Evolutionary conservation across 2,113 vertebrate genomes (phyloP), one percentile per base, ranked within the genome.

Genomic region (Orycteropus afer): DNA sequence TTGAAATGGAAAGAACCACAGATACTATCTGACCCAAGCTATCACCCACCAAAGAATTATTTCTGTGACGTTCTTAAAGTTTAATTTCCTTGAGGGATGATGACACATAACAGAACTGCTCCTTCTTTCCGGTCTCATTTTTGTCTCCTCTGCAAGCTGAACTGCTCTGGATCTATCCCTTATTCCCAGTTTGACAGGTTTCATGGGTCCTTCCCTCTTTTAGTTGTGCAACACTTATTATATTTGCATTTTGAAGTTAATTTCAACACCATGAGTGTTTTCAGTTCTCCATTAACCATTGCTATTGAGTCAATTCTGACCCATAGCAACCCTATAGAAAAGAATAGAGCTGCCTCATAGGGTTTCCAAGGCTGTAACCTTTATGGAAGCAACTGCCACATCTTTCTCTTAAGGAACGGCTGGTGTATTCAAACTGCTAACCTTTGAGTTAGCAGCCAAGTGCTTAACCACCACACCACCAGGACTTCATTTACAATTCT

Each of bases 21-120:
- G 76, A 90, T 67, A 74, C 14, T 80, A 81, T 83, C 63, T 13
- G 45, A 42, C 45, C 40, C 45, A 53, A 0, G 1, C 18, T 40
- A 67, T 91, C 51, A 84, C 18, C 57, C 47, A 81, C 3, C 17
- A 76, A 95, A 83, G n/a, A 76, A 89, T 59, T 88, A 32, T 87
- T 47, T 34, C 34, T 65, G 79, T 25, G 83, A 91, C 37, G 74
- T 94, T 93, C 93, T 84, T 86, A 10, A 96, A 74, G n/a, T 49
- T 77, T 45, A 84, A 51, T 77, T 77, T 77, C 74, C 29, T 63
- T 73, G 27, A 65, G 47, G 40, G n/a, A 76, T 45, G 37, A 11
- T 25, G 12, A 49, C n/a, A 23, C 67, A 40, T 22, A 51, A 91
- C 47, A 61, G 42, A 23, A 12, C 27, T 5, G 29, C 10, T 78